Percentiles rank a stretch among this genome's conserved stretches.
These are phyloP conservation scores for Leptopterna dolabrata DNA, from an alignment of 2,888 invertebrate genomes.

Conservation along the genomic window DNA sequence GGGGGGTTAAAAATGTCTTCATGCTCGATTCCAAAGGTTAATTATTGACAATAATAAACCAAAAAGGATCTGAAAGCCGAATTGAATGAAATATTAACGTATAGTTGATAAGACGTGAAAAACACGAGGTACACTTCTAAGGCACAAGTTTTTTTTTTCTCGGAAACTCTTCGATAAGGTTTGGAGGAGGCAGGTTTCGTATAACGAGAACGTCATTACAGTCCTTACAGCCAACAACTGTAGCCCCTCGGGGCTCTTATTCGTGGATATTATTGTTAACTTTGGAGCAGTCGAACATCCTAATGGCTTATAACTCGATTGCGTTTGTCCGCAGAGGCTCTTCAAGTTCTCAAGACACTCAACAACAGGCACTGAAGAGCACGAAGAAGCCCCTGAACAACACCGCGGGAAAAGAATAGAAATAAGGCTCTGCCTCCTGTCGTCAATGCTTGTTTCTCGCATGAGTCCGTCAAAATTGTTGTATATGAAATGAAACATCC, in stretches of 20 bases:
- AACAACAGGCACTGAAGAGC: background rate
- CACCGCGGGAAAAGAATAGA: background rate
- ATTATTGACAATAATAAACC: too few species aligned
- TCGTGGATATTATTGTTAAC: background rate
- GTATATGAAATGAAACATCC: background rate
- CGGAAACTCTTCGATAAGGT: too few species aligned
- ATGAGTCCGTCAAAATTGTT: background rate
- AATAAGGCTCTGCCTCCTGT: background rate
- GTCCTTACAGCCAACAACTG: background rate
- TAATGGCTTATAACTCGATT: background rate
- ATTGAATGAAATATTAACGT: too few species aligned
- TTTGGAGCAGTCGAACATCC: background rate
- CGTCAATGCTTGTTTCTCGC: background rate
- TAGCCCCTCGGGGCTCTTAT: background rate
- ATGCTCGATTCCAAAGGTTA: too few species aligned
- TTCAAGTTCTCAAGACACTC: background rate
- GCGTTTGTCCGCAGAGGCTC: conserved; percentile 4
- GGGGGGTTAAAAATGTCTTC: too few species aligned
- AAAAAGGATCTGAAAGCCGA: too few species aligned
- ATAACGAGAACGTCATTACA: background rate
- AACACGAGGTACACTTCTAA: too few species aligned
- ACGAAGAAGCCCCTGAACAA: background rate
- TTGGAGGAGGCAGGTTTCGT: too few species aligned
- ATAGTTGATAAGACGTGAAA: too few species aligned
- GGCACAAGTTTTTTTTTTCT: too few species aligned